Percentiles rank a stretch among this genome's conserved stretches.
Conservation (phyloP, 2,888 invertebrate species). For the Leptinotarsa rubiginosa region DNA sequence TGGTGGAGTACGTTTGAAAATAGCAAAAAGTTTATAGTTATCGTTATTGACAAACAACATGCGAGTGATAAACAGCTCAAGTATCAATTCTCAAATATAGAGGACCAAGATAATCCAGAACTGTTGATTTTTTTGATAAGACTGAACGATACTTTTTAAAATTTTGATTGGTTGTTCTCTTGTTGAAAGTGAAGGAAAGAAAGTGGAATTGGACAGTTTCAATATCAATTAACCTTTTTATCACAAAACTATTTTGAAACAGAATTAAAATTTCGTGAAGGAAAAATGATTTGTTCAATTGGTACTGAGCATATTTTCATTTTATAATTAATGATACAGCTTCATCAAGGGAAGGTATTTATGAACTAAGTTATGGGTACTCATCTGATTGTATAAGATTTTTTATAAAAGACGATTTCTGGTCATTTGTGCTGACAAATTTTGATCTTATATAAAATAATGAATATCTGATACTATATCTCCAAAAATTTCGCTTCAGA, state of each 20-base stretch:
- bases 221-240: too few relatives aligned
- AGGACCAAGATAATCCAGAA: constrained; percentile 16
- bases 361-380: not conserved
- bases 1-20: constrained; percentile 51
- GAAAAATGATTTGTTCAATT: too few relatives aligned
- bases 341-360: not conserved
- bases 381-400: not conserved
- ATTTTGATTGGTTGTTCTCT: not conserved
- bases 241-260: too few relatives aligned
- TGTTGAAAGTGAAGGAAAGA: not conserved
- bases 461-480: not conserved
- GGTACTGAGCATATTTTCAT: too few relatives aligned
- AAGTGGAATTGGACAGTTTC: not conserved
- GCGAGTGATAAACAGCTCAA: constrained; percentile 22
- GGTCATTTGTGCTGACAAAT: not conserved
- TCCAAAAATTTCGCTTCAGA: not conserved
- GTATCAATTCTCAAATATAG: constrained; percentile 3
- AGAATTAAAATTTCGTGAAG: too few relatives aligned
- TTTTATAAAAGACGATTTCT: not conserved
- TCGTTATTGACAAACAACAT: constrained; percentile 15
- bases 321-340: too few relatives aligned
- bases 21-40: not conserved
- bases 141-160: constrained; percentile 33
- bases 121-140: constrained; percentile 45
- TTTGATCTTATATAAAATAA: not conserved